These are phyloP conservation scores for Drosophila truncata DNA, from an alignment of 1,140 invertebrate species.

Conservation along the genomic window DNA sequence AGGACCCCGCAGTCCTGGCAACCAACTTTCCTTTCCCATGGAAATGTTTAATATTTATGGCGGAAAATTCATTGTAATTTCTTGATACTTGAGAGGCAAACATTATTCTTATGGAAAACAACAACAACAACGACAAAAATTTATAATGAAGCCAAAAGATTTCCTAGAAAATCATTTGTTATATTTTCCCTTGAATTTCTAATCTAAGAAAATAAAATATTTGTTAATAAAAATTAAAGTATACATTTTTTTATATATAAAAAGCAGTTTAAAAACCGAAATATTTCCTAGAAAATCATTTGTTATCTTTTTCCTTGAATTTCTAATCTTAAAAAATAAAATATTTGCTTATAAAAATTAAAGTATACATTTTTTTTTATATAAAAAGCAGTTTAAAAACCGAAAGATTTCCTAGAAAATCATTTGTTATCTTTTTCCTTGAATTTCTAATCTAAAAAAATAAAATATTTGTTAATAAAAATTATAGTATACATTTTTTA, in stretches of 20 bases:
- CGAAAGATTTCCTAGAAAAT: constrained; percentile 1
- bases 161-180: constrained; percentile 4
- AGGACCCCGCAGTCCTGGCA: not conserved
- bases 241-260: too few relatives aligned
- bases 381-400: too few relatives aligned
- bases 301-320: not conserved
- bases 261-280: too few relatives aligned
- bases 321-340: not conserved
- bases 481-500: too few relatives aligned
- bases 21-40: constrained; percentile 27
- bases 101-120: constrained; percentile 2
- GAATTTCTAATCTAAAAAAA: not conserved
- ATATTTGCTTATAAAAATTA: too few relatives aligned
- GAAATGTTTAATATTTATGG: constrained; percentile 23
- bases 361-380: too few relatives aligned
- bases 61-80: constrained; percentile 26
- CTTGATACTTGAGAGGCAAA: not conserved
- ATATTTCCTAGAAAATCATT: constrained; percentile 11
- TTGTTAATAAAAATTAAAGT: too few relatives aligned
- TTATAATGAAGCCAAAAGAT: constrained; percentile 2
- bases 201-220: too few relatives aligned
- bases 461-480: too few relatives aligned
- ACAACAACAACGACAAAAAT: not conserved
- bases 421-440: not conserved
- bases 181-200: not conserved